phyloP scores from a whole-genome alignment of 2,888 invertebrate species.

The Drosophila meridionalis region DNA sequence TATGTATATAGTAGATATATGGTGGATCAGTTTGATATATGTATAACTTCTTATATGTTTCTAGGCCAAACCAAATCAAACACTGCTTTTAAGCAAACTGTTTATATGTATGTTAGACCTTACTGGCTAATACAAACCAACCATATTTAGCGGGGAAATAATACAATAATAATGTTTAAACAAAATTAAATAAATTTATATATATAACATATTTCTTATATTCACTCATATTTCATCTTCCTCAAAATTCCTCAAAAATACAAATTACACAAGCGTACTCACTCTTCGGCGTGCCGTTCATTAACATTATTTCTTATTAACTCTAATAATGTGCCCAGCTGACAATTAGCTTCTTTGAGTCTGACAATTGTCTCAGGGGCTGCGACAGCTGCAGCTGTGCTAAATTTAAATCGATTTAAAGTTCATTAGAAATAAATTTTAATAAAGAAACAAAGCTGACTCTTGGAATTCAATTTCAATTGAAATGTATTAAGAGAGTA shows the following conservation, averaged over 20 bases:
- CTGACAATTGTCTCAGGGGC: neutral
- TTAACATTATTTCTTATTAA: neutral
- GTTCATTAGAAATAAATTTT: slow-evolving; percentile 51
- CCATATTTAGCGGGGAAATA: no score
- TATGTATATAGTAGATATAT: neutral
- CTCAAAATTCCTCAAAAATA: neutral
- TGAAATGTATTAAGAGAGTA: neutral
- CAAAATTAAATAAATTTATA: no score
- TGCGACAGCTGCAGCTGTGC: slow-evolving; percentile 28
- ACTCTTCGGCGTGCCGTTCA: neutral
- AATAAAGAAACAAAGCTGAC: neutral
- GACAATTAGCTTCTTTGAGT: slow-evolving; percentile 30
- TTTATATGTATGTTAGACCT: no score
- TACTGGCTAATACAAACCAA: no score
- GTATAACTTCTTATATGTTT: no score
- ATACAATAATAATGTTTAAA: no score
- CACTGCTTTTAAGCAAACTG: no score
- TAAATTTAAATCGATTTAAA: slow-evolving; percentile 55
- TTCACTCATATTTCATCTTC: neutral
- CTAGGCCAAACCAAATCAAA: no score
- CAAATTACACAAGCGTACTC: neutral
- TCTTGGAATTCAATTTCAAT: neutral
- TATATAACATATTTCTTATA: no score
- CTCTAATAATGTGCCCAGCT: neutral
- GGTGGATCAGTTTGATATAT: neutral